Base-by-base conservation (phyloP, 2,113 vertebrate species). In the Mola mola region DNA sequence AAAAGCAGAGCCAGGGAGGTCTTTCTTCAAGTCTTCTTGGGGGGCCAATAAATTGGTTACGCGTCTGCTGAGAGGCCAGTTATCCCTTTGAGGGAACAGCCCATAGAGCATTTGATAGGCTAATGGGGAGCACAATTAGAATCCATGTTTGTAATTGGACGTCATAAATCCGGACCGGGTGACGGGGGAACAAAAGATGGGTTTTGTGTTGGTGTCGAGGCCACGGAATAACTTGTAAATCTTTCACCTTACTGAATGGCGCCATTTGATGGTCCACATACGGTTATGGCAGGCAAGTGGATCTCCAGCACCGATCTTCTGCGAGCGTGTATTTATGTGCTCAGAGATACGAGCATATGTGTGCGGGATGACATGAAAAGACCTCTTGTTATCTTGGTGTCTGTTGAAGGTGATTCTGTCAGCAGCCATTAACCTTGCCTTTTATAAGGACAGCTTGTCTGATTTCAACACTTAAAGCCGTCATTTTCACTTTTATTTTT, bases 141-240 rank as follows among this genome's bases (percentile, higher is more conserved):
- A 86, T 81, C 83, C 85, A 57, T 86, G 88, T 88, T 94, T 94
- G 90, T 94, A 93, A 92, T 85, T 89, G 80, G 88, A 75, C 87
- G 83, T 92, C 92, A 94, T 98, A 95, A 96, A 98, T 98, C 95
- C 95, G 92, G 82, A 87, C 84, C 83, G 85, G 72, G 77, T 82
- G 88, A 92, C 87, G 92, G 89, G 85, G 51, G 41, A 68, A 98
- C 94, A 96, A 97, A 95, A 92, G 91, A 71, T 47, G 74, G 80
- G 77, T 89, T 94, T 91, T 92, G 92, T 92, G 83, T 57, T 83
- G 84, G 87, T 89, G 86, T 75, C 91, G 80, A 87, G 88, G 90
- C 89, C 87, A 61, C 19, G 64, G 90, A 75, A 78, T 85, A 72
- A 81, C 88, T 89, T 94, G 92, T 96, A 95, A 95, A 96, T 96